Percentiles rank a stretch among this genome's conserved stretches.
Conservation (phyloP, 1,140 invertebrate genomes). For the Lanistes nyassanus region DNA sequence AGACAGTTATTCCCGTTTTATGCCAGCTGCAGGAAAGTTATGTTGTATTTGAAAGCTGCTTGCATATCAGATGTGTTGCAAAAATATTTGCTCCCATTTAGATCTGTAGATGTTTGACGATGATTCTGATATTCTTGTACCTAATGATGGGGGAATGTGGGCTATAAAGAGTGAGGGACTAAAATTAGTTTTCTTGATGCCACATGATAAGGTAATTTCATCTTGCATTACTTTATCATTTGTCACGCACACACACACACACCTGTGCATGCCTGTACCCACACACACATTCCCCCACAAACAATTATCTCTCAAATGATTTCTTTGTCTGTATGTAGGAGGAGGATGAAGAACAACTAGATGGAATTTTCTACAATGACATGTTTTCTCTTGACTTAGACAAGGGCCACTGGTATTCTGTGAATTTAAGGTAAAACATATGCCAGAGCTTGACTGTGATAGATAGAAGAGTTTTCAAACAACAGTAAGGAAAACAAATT, state of each 20-base stretch:
- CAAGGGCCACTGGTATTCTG: conserved; percentile 75
- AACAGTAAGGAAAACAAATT: too few species aligned
- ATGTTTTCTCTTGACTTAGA: conserved; percentile 81
- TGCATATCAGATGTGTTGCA: neutral
- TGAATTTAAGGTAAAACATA: conserved; percentile 22
- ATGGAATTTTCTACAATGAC: conserved; percentile 86
- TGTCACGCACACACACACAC: neutral
- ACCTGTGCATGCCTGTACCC: neutral
- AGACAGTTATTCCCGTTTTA: too few species aligned
- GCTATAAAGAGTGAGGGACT: too few species aligned
- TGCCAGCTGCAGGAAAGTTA: too few species aligned
- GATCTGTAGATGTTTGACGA: neutral
- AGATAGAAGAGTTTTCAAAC: too few species aligned
- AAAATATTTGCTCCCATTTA: neutral
- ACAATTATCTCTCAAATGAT: neutral
- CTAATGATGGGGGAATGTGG: too few species aligned
- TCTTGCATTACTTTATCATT: neutral
- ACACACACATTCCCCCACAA: neutral
- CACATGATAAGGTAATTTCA: neutral
- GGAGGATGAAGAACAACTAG: conserved; percentile 78
- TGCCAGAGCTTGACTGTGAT: too few species aligned
- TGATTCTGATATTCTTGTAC: too few species aligned
- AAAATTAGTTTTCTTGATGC: neutral
- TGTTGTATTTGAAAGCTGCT: too few species aligned
- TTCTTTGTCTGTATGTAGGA: conserved; percentile 67